Conservation (phyloP, 35 echinoderm and acorn worm genomes). For the Lytechinus pictus region DNA sequence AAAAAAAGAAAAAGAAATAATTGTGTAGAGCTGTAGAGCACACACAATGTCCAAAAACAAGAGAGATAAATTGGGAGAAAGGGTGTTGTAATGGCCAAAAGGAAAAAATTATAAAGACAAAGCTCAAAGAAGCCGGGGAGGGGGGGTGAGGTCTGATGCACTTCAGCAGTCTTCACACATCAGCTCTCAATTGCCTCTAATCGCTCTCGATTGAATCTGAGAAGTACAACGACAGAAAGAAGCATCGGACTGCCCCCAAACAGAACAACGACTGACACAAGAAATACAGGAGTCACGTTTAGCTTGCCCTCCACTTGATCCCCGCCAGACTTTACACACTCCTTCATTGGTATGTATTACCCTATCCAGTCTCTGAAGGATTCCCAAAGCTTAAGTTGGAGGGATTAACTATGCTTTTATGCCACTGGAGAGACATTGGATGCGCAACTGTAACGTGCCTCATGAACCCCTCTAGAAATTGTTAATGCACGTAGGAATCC, state of each 20-base stretch:
- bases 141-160: neutral
- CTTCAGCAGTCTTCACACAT: conserved; percentile 1
- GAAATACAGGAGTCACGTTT: neutral
- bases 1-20: neutral
- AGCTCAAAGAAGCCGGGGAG: neutral
- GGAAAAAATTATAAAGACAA: too few species aligned
- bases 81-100: too few species aligned
- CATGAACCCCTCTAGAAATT: neutral
- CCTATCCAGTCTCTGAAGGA: neutral
- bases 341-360: conserved; percentile 3
- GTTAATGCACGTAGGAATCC: neutral
- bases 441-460: neutral
- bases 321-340: neutral
- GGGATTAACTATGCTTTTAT: neutral
- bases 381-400: neutral
- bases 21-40: neutral
- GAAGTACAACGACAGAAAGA: neutral
- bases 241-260: neutral
- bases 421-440: neutral
- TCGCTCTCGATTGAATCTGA: neutral
- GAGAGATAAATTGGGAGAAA: too few species aligned
- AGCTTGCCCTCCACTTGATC: neutral
- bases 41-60: too few species aligned
- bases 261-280: neutral
- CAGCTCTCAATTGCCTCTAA: neutral